Percentiles rank a stretch among this genome's conserved stretches.
Evolutionary conservation across 2,797 vertebrate genomes (phyloP).

Genomic region (Cheirogaleus major): DNA sequence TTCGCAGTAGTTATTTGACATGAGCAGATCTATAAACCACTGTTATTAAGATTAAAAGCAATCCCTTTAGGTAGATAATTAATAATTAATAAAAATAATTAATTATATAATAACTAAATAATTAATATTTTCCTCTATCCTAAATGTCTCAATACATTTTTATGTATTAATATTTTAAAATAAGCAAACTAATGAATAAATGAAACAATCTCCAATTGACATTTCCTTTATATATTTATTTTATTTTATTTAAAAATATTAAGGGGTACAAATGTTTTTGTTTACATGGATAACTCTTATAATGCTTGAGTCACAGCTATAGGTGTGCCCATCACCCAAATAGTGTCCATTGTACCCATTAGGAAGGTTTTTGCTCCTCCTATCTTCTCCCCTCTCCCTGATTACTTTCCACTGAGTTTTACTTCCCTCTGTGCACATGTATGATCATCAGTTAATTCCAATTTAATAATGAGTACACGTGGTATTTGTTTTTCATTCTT

Average conservation of each 20-base stretch:
- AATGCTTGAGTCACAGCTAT: not conserved
- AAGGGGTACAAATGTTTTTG: not conserved
- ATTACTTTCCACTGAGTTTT: not conserved
- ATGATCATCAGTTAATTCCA: not conserved
- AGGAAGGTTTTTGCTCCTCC: not conserved
- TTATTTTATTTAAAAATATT: not conserved
- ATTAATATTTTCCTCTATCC: not conserved
- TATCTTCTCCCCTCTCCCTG: fast-evolving
- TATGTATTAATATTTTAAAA: not conserved
- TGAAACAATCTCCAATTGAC: not conserved
- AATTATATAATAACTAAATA: no score
- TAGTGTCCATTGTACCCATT: not conserved
- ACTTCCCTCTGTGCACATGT: not conserved
- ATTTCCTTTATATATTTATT: not conserved
- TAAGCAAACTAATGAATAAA: not conserved
- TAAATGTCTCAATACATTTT: not conserved
- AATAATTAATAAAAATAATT: no score
- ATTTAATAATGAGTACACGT: not conserved
- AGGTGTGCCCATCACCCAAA: not conserved
- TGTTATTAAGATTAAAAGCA: not conserved
- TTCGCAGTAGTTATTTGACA: not conserved
- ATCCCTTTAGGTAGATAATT: not conserved
- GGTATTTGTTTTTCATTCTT: not conserved
- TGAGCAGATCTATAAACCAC: not conserved
- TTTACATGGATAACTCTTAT: not conserved